phyloP scores from a whole-genome alignment of 1,140 invertebrate species.

The Drosophila orena region DNA sequence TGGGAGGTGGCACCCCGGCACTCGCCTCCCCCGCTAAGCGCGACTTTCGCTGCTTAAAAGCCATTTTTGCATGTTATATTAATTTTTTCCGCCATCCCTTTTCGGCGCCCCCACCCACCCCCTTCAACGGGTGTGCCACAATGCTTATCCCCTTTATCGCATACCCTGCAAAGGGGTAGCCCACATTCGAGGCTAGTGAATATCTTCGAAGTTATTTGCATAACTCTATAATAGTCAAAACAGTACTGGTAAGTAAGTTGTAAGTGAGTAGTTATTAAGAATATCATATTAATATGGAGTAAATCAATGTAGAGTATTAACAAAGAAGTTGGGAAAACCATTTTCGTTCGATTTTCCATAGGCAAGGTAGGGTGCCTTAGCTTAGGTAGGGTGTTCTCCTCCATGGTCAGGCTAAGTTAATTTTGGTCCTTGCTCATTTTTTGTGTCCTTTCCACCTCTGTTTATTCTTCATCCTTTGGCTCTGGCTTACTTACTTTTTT shows the following conservation, averaged over 20 bases:
- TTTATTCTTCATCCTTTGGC: conserved; percentile 68
- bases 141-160: conserved; percentile 30
- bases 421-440: conserved; percentile 36
- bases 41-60: conserved; percentile 78
- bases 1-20: background rate
- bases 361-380: no score
- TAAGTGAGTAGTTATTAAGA: no score
- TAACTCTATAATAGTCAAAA: no score
- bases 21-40: conserved; percentile 36
- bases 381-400: conserved; percentile 9
- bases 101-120: background rate
- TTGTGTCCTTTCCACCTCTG: conserved; percentile 47
- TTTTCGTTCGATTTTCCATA: no score
- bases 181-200: background rate
- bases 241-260: no score
- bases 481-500: conserved; percentile 33
- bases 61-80: conserved; percentile 81
- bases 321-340: no score
- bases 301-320: no score
- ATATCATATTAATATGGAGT: no score
- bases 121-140: conserved; percentile 9
- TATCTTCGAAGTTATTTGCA: no score
- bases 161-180: conserved; percentile 9
- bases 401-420: conserved; percentile 17
- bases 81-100: conserved; percentile 54